Percentiles rank a stretch among this genome's conserved stretches.
Conservation (phyloP, 2,888 invertebrate genomes). For the Caenorhabditis sp. region DNA sequence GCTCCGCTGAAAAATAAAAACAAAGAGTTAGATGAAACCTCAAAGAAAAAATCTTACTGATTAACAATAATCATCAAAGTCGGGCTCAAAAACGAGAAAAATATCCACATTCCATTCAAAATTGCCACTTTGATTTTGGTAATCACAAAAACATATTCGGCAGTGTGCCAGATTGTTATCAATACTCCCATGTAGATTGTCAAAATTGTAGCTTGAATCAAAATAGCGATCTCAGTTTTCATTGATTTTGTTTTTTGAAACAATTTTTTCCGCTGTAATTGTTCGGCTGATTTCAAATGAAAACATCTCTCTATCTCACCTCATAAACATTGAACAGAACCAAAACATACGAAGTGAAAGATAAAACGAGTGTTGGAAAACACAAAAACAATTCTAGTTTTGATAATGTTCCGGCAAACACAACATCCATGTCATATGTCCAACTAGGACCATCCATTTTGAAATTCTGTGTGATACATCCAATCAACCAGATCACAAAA, state of each 20-base stretch:
- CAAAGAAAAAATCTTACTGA: not conserved
- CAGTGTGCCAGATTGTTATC: constrained; percentile 42
- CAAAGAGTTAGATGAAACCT: too few species aligned
- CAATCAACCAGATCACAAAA: constrained; percentile 1
- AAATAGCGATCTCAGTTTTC: constrained; percentile 21
- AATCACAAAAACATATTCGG: constrained; percentile 10
- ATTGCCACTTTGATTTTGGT: constrained; percentile 20
- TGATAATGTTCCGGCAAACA: not conserved
- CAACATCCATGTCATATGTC: constrained; percentile 18
- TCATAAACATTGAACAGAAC: not conserved
- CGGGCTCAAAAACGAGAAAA: constrained; percentile 25
- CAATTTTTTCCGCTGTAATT: constrained; percentile 1
- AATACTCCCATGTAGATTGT: constrained; percentile 37
- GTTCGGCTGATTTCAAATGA: not conserved
- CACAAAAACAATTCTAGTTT: constrained; percentile 11
- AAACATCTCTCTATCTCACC: not conserved
- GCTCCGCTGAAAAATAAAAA: not conserved
- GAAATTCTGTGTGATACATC: constrained; percentile 19
- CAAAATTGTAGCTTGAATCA: constrained; percentile 31
- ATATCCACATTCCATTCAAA: constrained; percentile 32
- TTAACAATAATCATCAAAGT: not conserved
- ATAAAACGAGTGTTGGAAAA: constrained; percentile 16
- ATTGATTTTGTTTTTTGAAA: not conserved
- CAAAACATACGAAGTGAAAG: constrained; percentile 5
- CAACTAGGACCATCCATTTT: constrained; percentile 13